Evolutionary conservation across 2,888 invertebrate genomes (phyloP), one percentile per base, ranked within the genome.

Genomic region (Augochlorella aurata): DNA sequence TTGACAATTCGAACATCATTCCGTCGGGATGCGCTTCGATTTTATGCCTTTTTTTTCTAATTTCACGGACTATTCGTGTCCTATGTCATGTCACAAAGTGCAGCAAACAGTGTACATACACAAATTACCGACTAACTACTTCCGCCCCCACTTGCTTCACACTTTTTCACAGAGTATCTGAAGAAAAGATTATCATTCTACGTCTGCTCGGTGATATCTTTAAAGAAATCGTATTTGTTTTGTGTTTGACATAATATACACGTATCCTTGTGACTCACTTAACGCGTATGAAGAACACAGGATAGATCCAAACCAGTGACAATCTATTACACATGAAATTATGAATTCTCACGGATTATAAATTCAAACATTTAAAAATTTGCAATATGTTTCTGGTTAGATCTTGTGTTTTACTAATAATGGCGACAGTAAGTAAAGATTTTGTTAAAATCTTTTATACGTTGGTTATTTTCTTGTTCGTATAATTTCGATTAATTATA

Each of bases 71-170:
- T 80, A 75, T 83, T 83, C 73, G 54, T 73, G 66, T 74, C 66
- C 54, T 75, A 21, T 77, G 66, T 77, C 75, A 21, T 77, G 66
- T 77, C 75, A 83, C 80, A 68, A 84, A 83, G 68, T 77, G 73
- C 80, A 74, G 74, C 73, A 70, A 84, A 80, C 74, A 74, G 74
- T 79, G 74, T 78, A 85, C 82, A 81, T 78, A 85, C 82, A 81
- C 80, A 81, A 87, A 87, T 87, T 83, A 83, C 79, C 70, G 82
- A 87, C 21, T 75, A 74, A 75, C 72, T 78, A 82, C 87, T 83
- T 88, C 83, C 87, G 84, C 81, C 82, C 87, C 77, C 88, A 85
- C 85, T 87, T 79, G 69, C 73, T 63, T 84, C 68, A 65, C 80
- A 74, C 72, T 86, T 84, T 80, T 81, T 72, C 68, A 50, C 54